Conservation (phyloP, 2,113 vertebrate species). For the Ictalurus punctatus region DNA sequence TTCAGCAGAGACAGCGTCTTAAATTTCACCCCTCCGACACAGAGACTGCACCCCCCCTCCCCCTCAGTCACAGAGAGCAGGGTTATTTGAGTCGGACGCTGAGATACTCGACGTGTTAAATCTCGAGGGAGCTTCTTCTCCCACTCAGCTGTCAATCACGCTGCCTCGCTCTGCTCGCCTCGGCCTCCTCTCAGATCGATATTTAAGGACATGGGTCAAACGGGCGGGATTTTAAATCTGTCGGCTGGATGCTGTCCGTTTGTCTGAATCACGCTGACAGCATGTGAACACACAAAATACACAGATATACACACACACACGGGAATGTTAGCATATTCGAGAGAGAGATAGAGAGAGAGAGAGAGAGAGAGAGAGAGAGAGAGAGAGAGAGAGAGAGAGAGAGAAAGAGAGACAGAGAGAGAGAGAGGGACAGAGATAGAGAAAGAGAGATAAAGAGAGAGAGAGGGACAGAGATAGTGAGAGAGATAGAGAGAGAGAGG, state of each 20-base stretch:
- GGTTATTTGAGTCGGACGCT: slow-evolving; percentile 14
- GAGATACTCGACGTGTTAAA: slow-evolving; percentile 39
- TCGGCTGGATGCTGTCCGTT: slow-evolving; percentile 42
- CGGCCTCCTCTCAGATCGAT: slow-evolving; percentile 33
- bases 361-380: not conserved
- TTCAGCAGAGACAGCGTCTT: slow-evolving; percentile 72
- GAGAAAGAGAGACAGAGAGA: not conserved
- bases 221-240: slow-evolving; percentile 11
- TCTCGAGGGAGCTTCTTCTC: slow-evolving; percentile 28
- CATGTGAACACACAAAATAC: slow-evolving; percentile 29
- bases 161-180: slow-evolving; percentile 7
- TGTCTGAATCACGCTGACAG: slow-evolving; percentile 26
- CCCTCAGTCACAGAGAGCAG: not conserved
- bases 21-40: slow-evolving; percentile 66
- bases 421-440: no score
- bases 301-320: slow-evolving; percentile 7
- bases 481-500: no score
- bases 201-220: slow-evolving; percentile 30
- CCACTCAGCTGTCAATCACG: slow-evolving; percentile 44
- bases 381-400: not conserved
- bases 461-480: no score
- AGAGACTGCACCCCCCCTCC: slow-evolving; percentile 42
- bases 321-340: not conserved
- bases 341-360: not conserved
- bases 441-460: no score